These are phyloP conservation scores for Romanomermis culicivorax DNA, from an alignment of 2,888 invertebrate genomes.

Conservation along the genomic window DNA sequence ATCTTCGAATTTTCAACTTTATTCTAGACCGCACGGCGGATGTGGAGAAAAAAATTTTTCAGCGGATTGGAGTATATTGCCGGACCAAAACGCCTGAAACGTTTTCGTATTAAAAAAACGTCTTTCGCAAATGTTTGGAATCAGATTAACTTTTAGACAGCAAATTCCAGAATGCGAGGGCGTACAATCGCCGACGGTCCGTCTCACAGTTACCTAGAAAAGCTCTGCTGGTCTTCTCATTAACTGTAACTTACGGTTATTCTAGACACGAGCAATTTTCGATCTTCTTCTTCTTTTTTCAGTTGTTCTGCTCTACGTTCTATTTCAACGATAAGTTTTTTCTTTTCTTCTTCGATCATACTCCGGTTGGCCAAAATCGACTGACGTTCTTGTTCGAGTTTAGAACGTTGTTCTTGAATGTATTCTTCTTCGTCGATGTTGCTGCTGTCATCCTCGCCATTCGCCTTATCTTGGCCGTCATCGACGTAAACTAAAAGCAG, in stretches of 20 bases:
- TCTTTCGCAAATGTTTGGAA: too few relatives aligned
- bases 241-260: constrained; percentile 37
- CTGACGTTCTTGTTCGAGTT: constrained; percentile 32
- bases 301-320: constrained; percentile 47
- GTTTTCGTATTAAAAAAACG: too few relatives aligned
- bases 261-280: constrained; percentile 46
- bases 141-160: too few relatives aligned
- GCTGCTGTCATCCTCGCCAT: constrained; percentile 24
- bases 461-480: constrained; percentile 29
- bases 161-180: too few relatives aligned
- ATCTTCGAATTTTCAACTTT: too few relatives aligned
- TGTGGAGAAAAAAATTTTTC: too few relatives aligned
- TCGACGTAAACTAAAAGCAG: constrained; percentile 12
- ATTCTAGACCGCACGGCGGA: too few relatives aligned
- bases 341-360: constrained; percentile 35
- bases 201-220: too few relatives aligned
- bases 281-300: constrained; percentile 23
- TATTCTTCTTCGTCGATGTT: constrained; percentile 18
- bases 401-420: constrained; percentile 30
- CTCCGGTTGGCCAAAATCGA: constrained; percentile 31
- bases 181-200: too few relatives aligned
- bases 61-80: too few relatives aligned
- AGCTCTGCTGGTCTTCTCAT: too few relatives aligned
- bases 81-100: too few relatives aligned
- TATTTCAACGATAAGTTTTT: constrained; percentile 37